phyloP scores from a whole-genome alignment of 2,797 vertebrate genomes.

The Psittacula echo region DNA sequence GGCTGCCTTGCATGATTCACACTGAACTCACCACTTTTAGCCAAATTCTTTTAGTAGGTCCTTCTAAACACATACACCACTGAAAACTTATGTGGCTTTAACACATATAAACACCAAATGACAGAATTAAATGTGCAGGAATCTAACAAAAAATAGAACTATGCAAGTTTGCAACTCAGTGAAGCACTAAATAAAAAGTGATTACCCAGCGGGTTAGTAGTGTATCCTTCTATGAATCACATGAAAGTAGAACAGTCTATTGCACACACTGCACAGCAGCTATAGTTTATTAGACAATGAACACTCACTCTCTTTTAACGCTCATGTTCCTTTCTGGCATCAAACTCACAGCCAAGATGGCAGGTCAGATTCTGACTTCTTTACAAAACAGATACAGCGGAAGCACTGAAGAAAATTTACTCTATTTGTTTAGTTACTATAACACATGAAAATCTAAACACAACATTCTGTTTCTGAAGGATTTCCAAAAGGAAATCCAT shows the following conservation, averaged over 20 bases:
- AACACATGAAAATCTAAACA: neutral
- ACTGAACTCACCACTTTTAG: neutral
- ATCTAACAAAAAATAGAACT: neutral
- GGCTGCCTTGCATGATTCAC: neutral
- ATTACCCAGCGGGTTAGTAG: neutral
- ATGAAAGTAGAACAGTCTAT: neutral
- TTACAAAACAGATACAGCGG: neutral
- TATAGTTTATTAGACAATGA: neutral
- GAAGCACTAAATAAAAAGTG: neutral
- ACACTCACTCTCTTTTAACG: neutral
- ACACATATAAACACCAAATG: neutral
- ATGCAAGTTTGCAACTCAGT: neutral
- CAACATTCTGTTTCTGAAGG: neutral
- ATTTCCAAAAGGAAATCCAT: neutral
- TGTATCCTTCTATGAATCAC: neutral
- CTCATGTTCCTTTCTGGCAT: neutral
- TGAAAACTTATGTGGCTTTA: neutral
- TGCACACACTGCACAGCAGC: neutral
- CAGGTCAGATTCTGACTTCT: neutral
- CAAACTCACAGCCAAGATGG: neutral
- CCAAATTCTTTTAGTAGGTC: neutral
- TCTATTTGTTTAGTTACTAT: neutral
- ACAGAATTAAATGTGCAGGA: neutral
- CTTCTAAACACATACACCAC: neutral
- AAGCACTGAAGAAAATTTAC: neutral